Conservation (phyloP, 2,113 vertebrate genomes). For the Proterorhinus semilunaris region DNA sequence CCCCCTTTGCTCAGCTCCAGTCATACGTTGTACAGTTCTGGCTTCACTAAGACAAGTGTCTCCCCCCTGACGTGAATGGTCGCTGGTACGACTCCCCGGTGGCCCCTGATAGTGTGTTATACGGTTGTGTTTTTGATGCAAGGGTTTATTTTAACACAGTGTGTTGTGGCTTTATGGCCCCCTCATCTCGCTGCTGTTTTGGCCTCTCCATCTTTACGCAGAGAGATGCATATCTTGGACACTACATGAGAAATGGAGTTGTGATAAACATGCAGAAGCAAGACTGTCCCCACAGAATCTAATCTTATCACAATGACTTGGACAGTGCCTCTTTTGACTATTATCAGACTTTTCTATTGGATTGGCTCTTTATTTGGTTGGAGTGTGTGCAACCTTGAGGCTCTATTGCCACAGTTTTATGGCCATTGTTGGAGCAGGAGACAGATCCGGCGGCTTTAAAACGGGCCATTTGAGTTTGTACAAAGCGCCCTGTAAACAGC, state of each 20-base stretch:
- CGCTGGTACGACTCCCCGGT: constrained; percentile 73
- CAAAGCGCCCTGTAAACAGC: constrained; percentile 66
- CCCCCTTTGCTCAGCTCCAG: background rate
- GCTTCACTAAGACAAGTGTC: constrained; percentile 68
- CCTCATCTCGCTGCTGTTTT: constrained; percentile 39
- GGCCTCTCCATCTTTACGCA: constrained; percentile 34
- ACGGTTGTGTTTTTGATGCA: constrained; percentile 56
- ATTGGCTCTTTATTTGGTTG: constrained; percentile 30
- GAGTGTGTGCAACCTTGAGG: constrained; percentile 50
- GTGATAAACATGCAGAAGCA: constrained; percentile 53
- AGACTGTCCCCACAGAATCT: constrained; percentile 42
- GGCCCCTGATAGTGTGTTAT: constrained; percentile 59
- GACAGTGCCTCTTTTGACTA: constrained; percentile 37
- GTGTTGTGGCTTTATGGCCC: constrained; percentile 29
- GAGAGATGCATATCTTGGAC: constrained; percentile 16
- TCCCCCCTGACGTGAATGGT: constrained; percentile 75
- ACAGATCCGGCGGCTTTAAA: constrained; percentile 70
- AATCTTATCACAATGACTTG: constrained; percentile 62
- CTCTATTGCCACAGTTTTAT: constrained; percentile 52
- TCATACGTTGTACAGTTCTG: constrained; percentile 56
- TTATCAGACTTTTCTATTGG: constrained; percentile 49
- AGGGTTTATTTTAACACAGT: constrained; percentile 51
- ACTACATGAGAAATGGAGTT: constrained; percentile 33
- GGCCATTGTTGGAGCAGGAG: constrained; percentile 60
- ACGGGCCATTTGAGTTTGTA: constrained; percentile 63